Percentiles rank a stretch among this genome's conserved stretches.
Evolutionary conservation across 2,797 vertebrate species (phyloP).

Genomic region (Tarsius wallacei): DNA sequence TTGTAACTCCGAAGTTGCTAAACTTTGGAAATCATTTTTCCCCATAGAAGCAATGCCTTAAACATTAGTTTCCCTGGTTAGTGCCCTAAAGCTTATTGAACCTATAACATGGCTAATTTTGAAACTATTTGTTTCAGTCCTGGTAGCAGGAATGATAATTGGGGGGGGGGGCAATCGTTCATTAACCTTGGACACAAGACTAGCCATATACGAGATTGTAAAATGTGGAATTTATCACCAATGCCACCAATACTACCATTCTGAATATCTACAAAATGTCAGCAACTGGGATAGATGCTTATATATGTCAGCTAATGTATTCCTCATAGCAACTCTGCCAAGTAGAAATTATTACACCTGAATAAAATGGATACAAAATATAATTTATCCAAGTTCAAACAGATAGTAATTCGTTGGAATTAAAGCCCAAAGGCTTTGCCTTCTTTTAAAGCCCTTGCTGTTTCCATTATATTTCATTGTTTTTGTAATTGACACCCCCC

Average conservation of each 20-base stretch:
- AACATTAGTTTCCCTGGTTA: neutral
- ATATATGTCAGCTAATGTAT: neutral
- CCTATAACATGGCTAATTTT: constrained; percentile 53
- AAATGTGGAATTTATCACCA: constrained; percentile 39
- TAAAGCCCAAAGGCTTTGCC: neutral
- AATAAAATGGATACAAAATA: constrained; percentile 26
- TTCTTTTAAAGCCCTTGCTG: neutral
- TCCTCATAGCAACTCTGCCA: neutral
- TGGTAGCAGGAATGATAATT: constrained; percentile 7
- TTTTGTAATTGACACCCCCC: neutral
- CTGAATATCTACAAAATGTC: constrained; percentile 2
- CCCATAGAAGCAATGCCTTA: neutral
- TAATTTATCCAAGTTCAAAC: constrained; percentile 11
- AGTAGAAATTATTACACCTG: neutral
- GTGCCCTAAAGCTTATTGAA: constrained; percentile 6
- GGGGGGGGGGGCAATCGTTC: neutral
- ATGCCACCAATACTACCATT: neutral
- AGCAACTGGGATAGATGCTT: neutral
- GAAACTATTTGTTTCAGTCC: constrained; percentile 57
- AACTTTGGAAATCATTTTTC: constrained; percentile 47
- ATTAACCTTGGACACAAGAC: neutral
- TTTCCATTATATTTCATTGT: neutral
- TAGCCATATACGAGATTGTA: neutral
- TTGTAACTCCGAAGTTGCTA: neutral
- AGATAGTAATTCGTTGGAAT: constrained; percentile 21